Evolutionary conservation across 2,888 invertebrate genomes (phyloP).

Genomic region (Malthinus seriepunctatus): DNA sequence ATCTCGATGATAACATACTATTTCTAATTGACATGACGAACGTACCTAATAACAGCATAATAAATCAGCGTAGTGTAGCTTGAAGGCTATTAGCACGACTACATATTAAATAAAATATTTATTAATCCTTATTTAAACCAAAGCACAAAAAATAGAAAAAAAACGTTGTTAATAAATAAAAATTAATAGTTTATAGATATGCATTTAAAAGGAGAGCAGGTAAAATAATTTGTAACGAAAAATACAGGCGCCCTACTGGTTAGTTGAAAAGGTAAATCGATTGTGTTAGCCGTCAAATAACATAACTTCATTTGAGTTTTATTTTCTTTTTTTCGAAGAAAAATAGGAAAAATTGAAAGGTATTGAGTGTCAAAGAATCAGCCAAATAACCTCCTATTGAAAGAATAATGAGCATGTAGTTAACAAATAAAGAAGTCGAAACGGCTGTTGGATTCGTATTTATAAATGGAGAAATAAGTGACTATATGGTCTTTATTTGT

Average conservation of each 20-base stretch:
- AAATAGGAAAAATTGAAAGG: conserved; percentile 32
- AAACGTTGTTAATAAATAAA: conserved; percentile 15
- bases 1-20: background rate
- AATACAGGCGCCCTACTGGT: conserved; percentile 33
- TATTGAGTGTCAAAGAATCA: conserved; percentile 26
- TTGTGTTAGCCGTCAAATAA: conserved; percentile 43
- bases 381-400: conserved; percentile 42
- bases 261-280: conserved; percentile 40
- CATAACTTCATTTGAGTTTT: conserved; percentile 40
- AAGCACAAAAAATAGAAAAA: background rate
- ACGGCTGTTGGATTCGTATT: conserved; percentile 37
- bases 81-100: conserved; percentile 3
- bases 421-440: conserved; percentile 43
- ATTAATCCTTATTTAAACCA: conserved; percentile 1
- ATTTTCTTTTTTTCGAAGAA: conserved; percentile 38
- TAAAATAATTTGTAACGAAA: conserved; percentile 50
- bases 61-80: conserved; percentile 1
- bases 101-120: conserved; percentile 6
- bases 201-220: conserved; percentile 36
- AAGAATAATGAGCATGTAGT: conserved; percentile 45
- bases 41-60: conserved; percentile 3
- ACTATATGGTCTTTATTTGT: conserved; percentile 32
- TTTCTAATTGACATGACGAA: conserved; percentile 2
- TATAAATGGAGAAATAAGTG: conserved; percentile 48
- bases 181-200: conserved; percentile 22